Evolutionary conservation across 2,888 invertebrate species (phyloP).

Genomic region (Strigamia maritima): DNA sequence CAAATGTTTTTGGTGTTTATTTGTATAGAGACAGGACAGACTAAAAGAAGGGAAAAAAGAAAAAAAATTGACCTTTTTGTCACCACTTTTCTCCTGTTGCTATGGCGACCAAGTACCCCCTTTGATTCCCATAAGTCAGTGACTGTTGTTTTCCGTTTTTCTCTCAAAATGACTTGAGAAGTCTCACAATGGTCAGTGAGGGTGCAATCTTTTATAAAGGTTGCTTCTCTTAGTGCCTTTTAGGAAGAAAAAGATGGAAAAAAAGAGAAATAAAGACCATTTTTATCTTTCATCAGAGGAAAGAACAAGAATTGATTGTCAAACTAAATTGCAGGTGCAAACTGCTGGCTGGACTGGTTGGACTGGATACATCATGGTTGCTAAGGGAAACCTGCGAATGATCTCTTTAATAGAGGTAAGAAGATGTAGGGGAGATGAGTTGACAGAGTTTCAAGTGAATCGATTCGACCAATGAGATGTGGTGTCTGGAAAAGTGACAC

Average conservation of each 20-base stretch:
- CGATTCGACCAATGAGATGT: too few relatives aligned
- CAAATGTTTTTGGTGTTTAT: background rate
- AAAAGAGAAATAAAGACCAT: conserved; percentile 2
- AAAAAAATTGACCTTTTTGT: background rate
- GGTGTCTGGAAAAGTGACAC: too few relatives aligned
- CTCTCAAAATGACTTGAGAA: conserved; percentile 14
- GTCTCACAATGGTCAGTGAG: conserved; percentile 19
- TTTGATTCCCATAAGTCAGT: background rate
- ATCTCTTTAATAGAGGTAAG: background rate
- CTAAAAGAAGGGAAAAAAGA: too few relatives aligned
- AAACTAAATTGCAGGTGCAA: conserved; percentile 7
- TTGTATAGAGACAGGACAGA: background rate
- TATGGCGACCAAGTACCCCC: background rate
- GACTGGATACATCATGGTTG: background rate
- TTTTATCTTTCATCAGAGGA: conserved; percentile 15
- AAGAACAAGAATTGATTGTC: conserved; percentile 4
- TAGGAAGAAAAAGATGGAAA: background rate
- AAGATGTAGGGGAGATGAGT: background rate
- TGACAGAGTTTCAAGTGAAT: background rate
- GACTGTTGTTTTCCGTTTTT: conserved; percentile 19
- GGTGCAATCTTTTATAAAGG: conserved; percentile 19
- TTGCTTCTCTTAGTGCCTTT: conserved; percentile 19
- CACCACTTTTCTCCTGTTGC: background rate
- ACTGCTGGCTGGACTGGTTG: background rate
- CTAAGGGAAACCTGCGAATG: background rate